Base-by-base conservation (phyloP, 2,888 invertebrate species). In the Apamea epomidion region DNA sequence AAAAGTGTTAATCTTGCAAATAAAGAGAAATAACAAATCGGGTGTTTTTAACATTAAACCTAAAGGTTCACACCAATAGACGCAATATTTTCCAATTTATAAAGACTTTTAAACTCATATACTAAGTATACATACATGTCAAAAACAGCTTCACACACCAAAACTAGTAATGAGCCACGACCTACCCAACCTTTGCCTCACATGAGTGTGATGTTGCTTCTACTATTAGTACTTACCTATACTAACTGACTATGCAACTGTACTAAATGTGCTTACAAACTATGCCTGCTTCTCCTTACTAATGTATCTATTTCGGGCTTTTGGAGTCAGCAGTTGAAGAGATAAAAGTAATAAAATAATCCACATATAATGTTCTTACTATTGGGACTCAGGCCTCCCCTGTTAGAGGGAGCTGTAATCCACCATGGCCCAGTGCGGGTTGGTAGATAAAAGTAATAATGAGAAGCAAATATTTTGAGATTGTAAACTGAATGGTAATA, bases 221-320 rank as follows among this genome's bases (percentile, higher is more conserved):
- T 84, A 88, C 89, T 88, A 80, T 90, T 85, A 89, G 88, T 87
- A 90, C 90, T 86, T 82, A 85, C 87, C 83, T 87, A 88, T 90
- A 91, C 90, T 90, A 88, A 84, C 86, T 87, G 71, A 89, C 87
- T 90, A 86, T 91, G 92, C 92, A 86, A 88, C 85, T 82, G 87
- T 88, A 88, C 83, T 92, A 88, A 88, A 85, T 88, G 87, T 91
- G 90, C 92, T 91, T 89, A 89, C 86, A 91, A 89, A 89, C 88
- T 92, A 89, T 90, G 91, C 93, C 92, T 92, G 95, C 95, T 94
- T 94, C 69, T 93, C 94, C 93, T 93, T 93, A 95, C 94, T 96
- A 95, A 95, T 92, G 89, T 92, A 93, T 80, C 54, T 91, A 94
- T 93, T 95, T 93, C 93, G 92, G 94, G 92, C 90, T 90, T 90